Conservation (phyloP, 2,113 vertebrate genomes). For the Pterocles burchelli region DNA sequence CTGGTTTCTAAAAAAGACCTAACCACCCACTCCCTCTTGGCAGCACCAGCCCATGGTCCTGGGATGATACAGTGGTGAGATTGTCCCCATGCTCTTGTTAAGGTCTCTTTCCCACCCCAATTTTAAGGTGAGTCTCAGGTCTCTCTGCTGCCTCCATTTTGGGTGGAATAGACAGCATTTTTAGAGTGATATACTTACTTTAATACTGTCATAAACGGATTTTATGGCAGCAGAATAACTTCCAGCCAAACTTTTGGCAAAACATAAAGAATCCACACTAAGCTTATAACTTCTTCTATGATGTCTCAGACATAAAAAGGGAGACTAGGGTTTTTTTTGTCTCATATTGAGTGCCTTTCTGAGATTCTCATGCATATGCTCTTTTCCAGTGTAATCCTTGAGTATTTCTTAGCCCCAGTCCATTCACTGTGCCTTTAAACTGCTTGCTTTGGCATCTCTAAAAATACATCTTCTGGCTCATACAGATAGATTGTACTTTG, state of each 20-base stretch:
- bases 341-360: background rate
- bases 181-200: constrained; percentile 34
- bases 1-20: background rate
- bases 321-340: background rate
- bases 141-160: background rate
- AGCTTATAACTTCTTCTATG: constrained; percentile 36
- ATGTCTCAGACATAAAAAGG: constrained; percentile 27
- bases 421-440: background rate
- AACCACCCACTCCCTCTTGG: background rate
- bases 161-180: background rate
- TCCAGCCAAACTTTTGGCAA: constrained; percentile 49
- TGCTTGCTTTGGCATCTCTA: background rate
- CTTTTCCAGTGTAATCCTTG: background rate
- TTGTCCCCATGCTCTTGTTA: background rate
- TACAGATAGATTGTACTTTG: background rate
- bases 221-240: constrained; percentile 43
- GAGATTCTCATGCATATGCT: background rate
- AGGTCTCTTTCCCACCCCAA: background rate
- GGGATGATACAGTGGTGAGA: background rate
- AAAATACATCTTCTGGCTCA: background rate
- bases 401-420: background rate
- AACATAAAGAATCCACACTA: constrained; percentile 49
- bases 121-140: background rate
- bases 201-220: constrained; percentile 47
- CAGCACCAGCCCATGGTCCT: background rate